Evolutionary conservation across 2,113 vertebrate species (phyloP).

Genomic region (Xenopus laevis): DNA sequence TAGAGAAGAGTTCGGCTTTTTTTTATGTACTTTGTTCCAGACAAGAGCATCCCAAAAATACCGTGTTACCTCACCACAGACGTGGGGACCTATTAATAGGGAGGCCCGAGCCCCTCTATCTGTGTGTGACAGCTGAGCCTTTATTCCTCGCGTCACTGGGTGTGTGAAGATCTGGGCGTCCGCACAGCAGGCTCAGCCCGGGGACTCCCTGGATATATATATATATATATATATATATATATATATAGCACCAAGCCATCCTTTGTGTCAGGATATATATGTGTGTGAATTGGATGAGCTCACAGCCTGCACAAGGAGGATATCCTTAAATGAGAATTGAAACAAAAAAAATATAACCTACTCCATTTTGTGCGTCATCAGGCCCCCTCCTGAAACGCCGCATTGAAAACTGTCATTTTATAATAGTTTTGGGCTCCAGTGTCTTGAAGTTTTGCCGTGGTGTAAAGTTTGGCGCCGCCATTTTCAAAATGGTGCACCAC

Average conservation of each 20-base stretch:
- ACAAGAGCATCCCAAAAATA: conserved; percentile 41
- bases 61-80: conserved; percentile 35
- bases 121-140: conserved; percentile 40
- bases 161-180: conserved; percentile 6
- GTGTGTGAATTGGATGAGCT: conserved; percentile 20
- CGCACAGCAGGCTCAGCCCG: conserved; percentile 6
- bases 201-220: conserved; percentile 29
- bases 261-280: conserved; percentile 36
- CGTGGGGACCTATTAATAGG: conserved; percentile 44
- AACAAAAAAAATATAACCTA: too few species aligned
- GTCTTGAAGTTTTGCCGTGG: too few species aligned
- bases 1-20: conserved; percentile 17
- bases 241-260: conserved; percentile 17
- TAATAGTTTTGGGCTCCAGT: too few species aligned
- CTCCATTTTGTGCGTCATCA: too few species aligned
- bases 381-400: too few species aligned
- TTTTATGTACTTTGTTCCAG: conserved; percentile 33
- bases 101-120: conserved; percentile 43
- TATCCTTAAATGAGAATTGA: too few species aligned
- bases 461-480: too few species aligned
- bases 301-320: conserved; percentile 8
- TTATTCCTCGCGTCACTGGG: conserved; percentile 38
- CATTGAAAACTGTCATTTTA: too few species aligned
- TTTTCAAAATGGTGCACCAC: too few species aligned
- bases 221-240: not conserved